A percentile compares a stretch with the other conserved stretches of the same genome.
Evolutionary conservation across 53 echinoderm and acorn worm species (phyloP).

Genomic region (Paracentrotus lividus): DNA sequence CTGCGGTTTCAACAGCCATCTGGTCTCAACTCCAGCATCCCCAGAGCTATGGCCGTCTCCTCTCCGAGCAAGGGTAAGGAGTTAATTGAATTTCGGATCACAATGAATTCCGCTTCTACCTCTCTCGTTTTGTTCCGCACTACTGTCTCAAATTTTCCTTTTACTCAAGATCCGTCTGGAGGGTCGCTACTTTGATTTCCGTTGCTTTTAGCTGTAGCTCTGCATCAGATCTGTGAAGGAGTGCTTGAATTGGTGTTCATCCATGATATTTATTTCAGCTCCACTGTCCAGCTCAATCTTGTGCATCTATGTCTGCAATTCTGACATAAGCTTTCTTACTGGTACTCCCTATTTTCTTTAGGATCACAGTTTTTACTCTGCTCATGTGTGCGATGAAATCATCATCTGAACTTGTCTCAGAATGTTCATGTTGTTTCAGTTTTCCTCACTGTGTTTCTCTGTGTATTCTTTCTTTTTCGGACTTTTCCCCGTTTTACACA

Average conservation of each 20-base stretch:
- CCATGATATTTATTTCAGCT: slow-evolving; percentile 73
- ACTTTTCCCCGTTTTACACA: not conserved
- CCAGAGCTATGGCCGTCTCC: slow-evolving; percentile 23
- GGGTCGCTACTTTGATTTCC: slow-evolving; percentile 41
- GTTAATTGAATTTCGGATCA: slow-evolving; percentile 66
- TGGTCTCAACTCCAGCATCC: slow-evolving; percentile 70
- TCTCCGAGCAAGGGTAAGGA: slow-evolving; percentile 70
- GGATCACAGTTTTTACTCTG: not conserved
- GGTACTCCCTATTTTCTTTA: slow-evolving; percentile 17
- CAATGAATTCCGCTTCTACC: slow-evolving; percentile 72
- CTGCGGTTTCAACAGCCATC: slow-evolving; percentile 42
- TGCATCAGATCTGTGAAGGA: slow-evolving; percentile 55
- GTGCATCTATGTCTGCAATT: slow-evolving; percentile 67
- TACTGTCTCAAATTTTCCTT: too few relatives aligned
- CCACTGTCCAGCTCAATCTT: slow-evolving; percentile 71
- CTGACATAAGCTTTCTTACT: slow-evolving; percentile 13
- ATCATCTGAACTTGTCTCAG: slow-evolving; percentile 51
- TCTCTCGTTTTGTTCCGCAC: too few relatives aligned
- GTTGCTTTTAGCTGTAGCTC: slow-evolving; percentile 41
- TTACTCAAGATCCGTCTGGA: slow-evolving; percentile 70
- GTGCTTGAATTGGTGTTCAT: slow-evolving; percentile 77
- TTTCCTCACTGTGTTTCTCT: slow-evolving; percentile 54
- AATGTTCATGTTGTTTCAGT: slow-evolving; percentile 11
- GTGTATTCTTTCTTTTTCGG: slow-evolving; percentile 20
- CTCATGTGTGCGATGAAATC: slow-evolving; percentile 45